Percentiles rank a stretch among this genome's conserved stretches.
These are phyloP conservation scores for Okamejei kenojei DNA, from an alignment of 2,797 vertebrate genomes.

Conservation along the genomic window DNA sequence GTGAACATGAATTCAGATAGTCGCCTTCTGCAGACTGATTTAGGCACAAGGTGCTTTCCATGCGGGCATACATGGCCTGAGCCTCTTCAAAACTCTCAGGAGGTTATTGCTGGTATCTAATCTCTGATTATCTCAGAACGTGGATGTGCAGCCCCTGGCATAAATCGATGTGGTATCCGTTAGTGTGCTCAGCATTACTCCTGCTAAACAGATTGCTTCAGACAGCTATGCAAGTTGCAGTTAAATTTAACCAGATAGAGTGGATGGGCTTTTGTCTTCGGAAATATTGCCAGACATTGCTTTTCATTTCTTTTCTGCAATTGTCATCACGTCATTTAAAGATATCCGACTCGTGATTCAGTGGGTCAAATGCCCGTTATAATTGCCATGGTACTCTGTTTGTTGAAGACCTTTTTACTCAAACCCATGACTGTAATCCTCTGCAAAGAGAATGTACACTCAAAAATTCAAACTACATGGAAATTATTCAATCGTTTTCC, in stretches of 20 bases:
- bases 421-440: neutral
- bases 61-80: neutral
- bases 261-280: constrained; percentile 2
- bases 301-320: neutral
- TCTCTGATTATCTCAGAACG: neutral
- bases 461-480: neutral
- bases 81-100: neutral
- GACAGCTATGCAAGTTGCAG: constrained; percentile 8
- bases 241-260: constrained; percentile 14
- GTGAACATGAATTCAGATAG: neutral
- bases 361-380: neutral
- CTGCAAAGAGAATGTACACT: neutral
- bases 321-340: neutral
- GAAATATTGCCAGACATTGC: neutral
- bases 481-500: neutral
- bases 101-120: constrained; percentile 17
- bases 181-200: neutral
- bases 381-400: neutral
- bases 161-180: constrained; percentile 5
- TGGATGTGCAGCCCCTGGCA: constrained; percentile 11
- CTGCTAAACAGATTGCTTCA: constrained; percentile 21
- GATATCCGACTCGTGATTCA: neutral
- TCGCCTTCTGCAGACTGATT: neutral
- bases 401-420: neutral
- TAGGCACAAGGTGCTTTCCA: neutral